Percentiles rank a stretch among this genome's conserved stretches.
Conservation (phyloP, 2,113 vertebrate species). For the Parotia lawesii region DNA sequence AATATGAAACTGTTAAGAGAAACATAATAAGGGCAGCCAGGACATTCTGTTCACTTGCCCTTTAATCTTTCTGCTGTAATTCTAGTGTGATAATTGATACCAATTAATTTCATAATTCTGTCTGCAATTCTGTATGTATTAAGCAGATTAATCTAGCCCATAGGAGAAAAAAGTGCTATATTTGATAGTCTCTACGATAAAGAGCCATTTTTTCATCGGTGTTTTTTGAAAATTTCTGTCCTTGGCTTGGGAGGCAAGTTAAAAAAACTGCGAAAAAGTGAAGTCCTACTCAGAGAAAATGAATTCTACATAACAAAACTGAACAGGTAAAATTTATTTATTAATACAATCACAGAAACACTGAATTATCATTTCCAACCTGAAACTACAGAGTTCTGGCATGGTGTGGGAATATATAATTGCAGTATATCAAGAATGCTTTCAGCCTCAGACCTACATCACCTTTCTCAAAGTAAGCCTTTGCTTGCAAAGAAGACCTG, state of each 20-base stretch:
- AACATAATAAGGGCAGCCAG: neutral
- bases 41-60: neutral
- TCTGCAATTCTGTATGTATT: neutral
- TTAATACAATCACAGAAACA: neutral
- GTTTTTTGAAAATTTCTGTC: neutral
- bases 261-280: neutral
- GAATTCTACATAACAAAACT: neutral
- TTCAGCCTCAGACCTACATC: neutral
- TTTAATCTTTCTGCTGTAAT: neutral
- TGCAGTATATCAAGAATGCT: neutral
- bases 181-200: neutral
- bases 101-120: slow-evolving; percentile 8
- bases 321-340: neutral
- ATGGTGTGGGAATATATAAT: neutral
- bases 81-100: neutral
- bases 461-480: neutral
- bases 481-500: neutral
- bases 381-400: neutral
- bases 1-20: neutral
- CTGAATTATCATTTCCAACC: neutral
- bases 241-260: neutral
- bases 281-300: neutral
- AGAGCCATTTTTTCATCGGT: neutral
- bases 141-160: neutral
- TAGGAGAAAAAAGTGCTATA: neutral